These are phyloP conservation scores for Tipula vernalis DNA, from an alignment of 2,888 invertebrate species.

Conservation along the genomic window DNA sequence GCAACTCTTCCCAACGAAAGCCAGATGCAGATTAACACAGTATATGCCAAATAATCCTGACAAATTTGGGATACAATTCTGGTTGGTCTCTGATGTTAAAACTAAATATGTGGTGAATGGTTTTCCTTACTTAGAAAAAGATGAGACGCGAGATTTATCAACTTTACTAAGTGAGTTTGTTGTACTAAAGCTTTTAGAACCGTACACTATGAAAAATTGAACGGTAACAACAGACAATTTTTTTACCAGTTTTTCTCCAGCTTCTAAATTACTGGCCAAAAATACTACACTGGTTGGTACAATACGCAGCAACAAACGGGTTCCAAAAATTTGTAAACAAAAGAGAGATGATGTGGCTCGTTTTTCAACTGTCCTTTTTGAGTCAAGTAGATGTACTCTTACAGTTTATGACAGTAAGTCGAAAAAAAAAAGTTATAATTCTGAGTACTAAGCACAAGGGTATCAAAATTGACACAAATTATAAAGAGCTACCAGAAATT, in stretches of 20 bases:
- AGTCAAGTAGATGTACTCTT: constrained; percentile 16
- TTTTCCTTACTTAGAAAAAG: no score
- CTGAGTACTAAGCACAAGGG: no score
- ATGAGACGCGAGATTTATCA: no score
- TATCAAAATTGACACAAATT: constrained; percentile 20
- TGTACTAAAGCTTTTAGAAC: no score
- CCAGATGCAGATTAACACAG: no score
- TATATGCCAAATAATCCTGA: no score
- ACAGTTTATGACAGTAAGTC: constrained; percentile 22
- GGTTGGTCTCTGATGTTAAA: no score
- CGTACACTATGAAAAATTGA: not conserved
- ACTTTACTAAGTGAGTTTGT: not conserved
- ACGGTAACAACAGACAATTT: constrained; percentile 12
- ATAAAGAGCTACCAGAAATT: constrained; percentile 20
- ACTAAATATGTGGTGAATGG: no score
- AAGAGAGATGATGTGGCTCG: constrained; percentile 18
- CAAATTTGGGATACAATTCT: no score
- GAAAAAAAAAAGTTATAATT: constrained; percentile 20
- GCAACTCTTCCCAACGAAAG: no score
- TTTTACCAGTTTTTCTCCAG: not conserved
- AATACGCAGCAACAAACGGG: no score
- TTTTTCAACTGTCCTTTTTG: no score
- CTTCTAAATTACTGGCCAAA: not conserved
- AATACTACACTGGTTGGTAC: constrained; percentile 7
- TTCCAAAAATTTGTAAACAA: constrained; percentile 17